phyloP scores from a whole-genome alignment of 2,797 vertebrate species.

The Eupleurogrammus muticus region DNA sequence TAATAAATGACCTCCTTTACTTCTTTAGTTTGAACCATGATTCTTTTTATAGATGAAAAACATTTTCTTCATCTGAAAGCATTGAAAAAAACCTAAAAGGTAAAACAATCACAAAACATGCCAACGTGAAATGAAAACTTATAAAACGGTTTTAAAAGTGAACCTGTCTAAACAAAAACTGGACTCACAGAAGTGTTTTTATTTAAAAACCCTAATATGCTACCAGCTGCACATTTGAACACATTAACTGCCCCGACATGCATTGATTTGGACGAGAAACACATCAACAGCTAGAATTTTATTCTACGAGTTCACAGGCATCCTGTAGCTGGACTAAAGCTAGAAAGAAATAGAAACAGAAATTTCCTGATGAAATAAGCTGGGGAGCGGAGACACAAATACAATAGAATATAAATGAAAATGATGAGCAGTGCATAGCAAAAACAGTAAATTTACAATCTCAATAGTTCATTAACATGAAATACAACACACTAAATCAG shows the following conservation, averaged over 20 bases:
- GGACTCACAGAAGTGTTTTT: slow-evolving; percentile 46
- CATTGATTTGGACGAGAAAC: slow-evolving; percentile 63
- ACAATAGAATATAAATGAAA: slow-evolving; percentile 23
- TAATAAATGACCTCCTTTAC: too few species aligned
- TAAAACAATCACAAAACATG: slow-evolving; percentile 57
- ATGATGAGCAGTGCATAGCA: slow-evolving; percentile 70
- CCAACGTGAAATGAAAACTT: slow-evolving; percentile 68
- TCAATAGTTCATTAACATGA: slow-evolving; percentile 44
- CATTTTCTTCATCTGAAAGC: slow-evolving; percentile 63
- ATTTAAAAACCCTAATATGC: slow-evolving; percentile 57
- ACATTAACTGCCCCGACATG: slow-evolving; percentile 75
- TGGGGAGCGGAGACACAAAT: slow-evolving; percentile 1
- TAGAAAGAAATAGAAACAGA: slow-evolving; percentile 31
- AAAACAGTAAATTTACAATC: slow-evolving; percentile 59
- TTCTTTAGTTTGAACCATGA: slow-evolving; percentile 56
- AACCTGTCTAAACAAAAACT: slow-evolving; percentile 52
- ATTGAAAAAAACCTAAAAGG: slow-evolving; percentile 57
- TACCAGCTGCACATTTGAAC: slow-evolving; percentile 71
- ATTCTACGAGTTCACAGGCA: slow-evolving; percentile 39
- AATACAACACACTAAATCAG: slow-evolving; percentile 48
- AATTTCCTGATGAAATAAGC: slow-evolving; percentile 49
- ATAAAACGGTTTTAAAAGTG: slow-evolving; percentile 75
- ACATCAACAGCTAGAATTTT: slow-evolving; percentile 61
- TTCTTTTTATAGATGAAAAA: slow-evolving; percentile 68
- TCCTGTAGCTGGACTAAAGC: slow-evolving; percentile 60